Conservation (phyloP, 2,113 vertebrate species). For the Macroglossus sobrinus region DNA sequence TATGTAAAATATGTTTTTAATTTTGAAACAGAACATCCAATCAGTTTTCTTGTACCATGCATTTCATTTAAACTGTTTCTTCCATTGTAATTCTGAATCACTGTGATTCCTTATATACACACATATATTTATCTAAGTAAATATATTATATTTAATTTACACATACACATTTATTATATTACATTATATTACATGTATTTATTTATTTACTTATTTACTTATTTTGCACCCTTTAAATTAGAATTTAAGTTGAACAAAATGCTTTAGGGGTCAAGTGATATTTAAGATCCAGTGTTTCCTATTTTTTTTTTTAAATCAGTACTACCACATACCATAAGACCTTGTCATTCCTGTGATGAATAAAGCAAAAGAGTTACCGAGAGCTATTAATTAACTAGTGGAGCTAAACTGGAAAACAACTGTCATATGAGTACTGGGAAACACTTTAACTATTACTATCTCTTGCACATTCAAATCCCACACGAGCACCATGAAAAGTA, state of each 20-base stretch:
- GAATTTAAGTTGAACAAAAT: neutral
- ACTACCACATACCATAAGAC: neutral
- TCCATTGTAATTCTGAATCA: neutral
- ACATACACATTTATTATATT: too few species aligned
- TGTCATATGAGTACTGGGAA: too few species aligned
- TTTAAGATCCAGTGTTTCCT: neutral
- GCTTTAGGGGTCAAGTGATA: neutral
- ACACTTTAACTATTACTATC: neutral
- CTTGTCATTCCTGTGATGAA: neutral
- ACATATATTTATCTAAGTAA: neutral
- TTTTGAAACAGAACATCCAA: neutral
- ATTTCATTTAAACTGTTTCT: neutral
- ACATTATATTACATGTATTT: neutral
- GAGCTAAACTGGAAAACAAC: neutral
- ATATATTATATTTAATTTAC: neutral
- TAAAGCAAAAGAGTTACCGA: neutral
- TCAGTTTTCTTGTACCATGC: neutral
- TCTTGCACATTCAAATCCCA: neutral
- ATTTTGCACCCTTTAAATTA: neutral
- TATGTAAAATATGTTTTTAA: neutral
- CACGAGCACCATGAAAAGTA: neutral
- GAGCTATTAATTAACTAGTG: neutral
- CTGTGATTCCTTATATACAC: neutral
- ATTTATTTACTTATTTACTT: neutral
- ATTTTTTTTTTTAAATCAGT: neutral